Base-by-base conservation (phyloP, 2,888 invertebrate genomes). In the Acronicta aceris region DNA sequence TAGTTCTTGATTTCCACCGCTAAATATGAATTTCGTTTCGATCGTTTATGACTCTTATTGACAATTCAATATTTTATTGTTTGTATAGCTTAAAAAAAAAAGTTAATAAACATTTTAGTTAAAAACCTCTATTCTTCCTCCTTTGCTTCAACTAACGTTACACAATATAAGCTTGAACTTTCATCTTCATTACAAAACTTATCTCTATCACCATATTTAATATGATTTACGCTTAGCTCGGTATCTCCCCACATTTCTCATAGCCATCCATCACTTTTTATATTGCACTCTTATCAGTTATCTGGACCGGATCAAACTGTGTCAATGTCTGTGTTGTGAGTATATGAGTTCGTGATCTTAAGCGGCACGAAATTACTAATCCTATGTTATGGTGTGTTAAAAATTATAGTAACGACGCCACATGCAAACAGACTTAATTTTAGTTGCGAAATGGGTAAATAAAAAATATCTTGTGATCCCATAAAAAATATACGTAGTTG, bases 211-310 rank as follows among this genome's bases (percentile, higher is more conserved):
- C 41, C 25, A 55, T 43, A 61, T 59, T 61, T 27, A 65, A 63
- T 54, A 41, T 67, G 76, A 78, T 76, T 75, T 78, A 78, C 12
- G 55, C 38, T 46, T 21, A 60, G 49, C 15, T 40, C 21, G 5
- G 45, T 56, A 69, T 74, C 59, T 40, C 49, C 40, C 50, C 33
- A 55, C 48, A 58, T 54, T 74, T 73, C 59, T 72, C 60, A 62
- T 42, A 65, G 53, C 57, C 59, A 80, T 81, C 80, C 78, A 81
- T 81, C 81, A 80, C 65, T 78, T 74, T 76, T 78, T 77, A 71
- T 77, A 77, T 66, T 66, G 47, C 77, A 47, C 51, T 66, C 55
- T 74, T 79, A 80, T 78, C 78, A 70, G 65, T 71, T 78, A 81
- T 78, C 75, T 71, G 53, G 41, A 63, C 68, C 67, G 74, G 80